Base-by-base conservation (phyloP, 2,113 vertebrate species). In the Cyanoliseus patagonus region DNA sequence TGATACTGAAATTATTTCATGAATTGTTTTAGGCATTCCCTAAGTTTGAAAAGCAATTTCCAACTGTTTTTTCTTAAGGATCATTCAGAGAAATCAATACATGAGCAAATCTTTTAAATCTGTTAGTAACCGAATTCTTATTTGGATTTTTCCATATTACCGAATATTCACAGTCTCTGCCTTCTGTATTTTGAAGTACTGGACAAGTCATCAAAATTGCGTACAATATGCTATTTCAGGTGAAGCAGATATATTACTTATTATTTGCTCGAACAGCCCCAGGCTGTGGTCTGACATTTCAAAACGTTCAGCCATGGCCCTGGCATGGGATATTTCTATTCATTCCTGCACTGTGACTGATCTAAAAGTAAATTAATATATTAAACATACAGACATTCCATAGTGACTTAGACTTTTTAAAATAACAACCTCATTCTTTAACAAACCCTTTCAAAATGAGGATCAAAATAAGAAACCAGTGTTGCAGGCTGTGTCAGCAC, bases 251-350 rank as follows among this genome's bases (percentile, higher is more conserved):
- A 59, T 33, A 86, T 88, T 95, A 92, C 95, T 94, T 92, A 84
- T 84, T 81, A 93, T 79, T 81, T 1, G 0, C 7, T 82, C 20
- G 39, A 61, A 89, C 15, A 94, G 62, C 62, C 57, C 8, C 4
- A 4, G 87, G 84, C 42, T 75, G 15, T 61, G 24, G 69, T 75
- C 92, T 94, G 92, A 86, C 95, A 91, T 95, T 97, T 95, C 70
- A 87, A 93, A 95, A 79, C 76, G 37, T 84, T 89, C 90, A 87
- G 23, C 51, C 3, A 3, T 2, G 1, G 17, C 68, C 90, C 57
- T 64, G 42, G 61, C 76, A 66, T 51, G 33, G 61, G 39, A 51
- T 83, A 94, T 69, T 90, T 86, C 53, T 69, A 44, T 76, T 88
- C 39, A 73, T 79, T 90, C 27, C 24, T 53, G 9, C 15, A 59